Evolutionary conservation across 2,113 vertebrate genomes (phyloP).

Genomic region (Misgurnus mizolepis): DNA sequence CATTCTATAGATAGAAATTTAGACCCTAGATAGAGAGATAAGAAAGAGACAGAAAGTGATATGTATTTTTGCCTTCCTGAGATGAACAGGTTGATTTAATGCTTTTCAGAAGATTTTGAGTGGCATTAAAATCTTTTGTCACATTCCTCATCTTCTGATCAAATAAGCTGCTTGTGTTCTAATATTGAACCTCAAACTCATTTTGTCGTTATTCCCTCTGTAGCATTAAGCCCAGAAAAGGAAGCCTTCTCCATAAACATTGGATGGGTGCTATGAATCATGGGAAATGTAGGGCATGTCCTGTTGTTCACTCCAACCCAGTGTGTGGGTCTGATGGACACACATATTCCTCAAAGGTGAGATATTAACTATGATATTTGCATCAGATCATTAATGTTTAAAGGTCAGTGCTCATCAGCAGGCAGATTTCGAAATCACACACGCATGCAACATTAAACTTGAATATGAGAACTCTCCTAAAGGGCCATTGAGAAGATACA

Average conservation of each 20-base stretch:
- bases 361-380: neutral
- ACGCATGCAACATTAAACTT: too few relatives aligned
- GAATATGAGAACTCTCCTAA: too few relatives aligned
- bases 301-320: conserved; percentile 57
- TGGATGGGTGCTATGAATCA: conserved; percentile 75
- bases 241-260: conserved; percentile 76
- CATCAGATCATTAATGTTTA: neutral
- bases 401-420: too few relatives aligned
- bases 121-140: neutral
- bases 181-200: neutral
- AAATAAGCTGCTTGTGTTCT: neutral
- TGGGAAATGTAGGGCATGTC: conserved; percentile 85
- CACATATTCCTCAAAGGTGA: conserved; percentile 82
- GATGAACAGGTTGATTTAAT: too few relatives aligned
- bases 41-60: too few relatives aligned
- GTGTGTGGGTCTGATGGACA: conserved; percentile 88
- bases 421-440: too few relatives aligned
- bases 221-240: conserved; percentile 77
- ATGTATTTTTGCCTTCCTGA: too few relatives aligned
- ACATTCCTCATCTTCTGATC: neutral
- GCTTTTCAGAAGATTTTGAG: too few relatives aligned
- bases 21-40: too few relatives aligned
- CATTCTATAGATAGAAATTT: too few relatives aligned
- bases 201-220: conserved; percentile 5
- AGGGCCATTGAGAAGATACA: too few relatives aligned